These are phyloP conservation scores for Bradysia coprophila DNA, from an alignment of 1,140 invertebrate species.

Conservation along the genomic window DNA sequence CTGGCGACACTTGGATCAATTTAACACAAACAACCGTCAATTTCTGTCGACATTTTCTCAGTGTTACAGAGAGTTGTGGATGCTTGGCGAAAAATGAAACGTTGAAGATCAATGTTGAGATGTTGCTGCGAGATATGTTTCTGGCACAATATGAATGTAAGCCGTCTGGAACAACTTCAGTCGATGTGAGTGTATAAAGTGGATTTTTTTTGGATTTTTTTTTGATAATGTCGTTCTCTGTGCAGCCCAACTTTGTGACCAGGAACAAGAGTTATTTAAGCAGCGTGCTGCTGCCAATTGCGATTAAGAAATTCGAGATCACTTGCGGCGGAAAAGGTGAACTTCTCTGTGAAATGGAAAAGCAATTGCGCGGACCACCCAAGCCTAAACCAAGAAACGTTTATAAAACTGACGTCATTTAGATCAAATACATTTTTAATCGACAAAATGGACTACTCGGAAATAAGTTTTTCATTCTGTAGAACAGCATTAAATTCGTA, in stretches of 20 bases:
- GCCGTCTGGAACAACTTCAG: conserved; percentile 14
- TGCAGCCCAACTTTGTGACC: conserved; percentile 20
- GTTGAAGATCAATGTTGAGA: conserved; percentile 13
- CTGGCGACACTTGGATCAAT: conserved; percentile 22
- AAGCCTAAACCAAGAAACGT: conserved; percentile 20
- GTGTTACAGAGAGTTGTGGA: conserved; percentile 17
- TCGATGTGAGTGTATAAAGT: conserved; percentile 17
- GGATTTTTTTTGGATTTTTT: background rate
- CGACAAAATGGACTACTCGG: no score
- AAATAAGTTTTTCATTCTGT: no score
- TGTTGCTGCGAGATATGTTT: conserved; percentile 15
- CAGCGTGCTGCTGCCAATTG: conserved; percentile 18
- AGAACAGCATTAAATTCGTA: no score
- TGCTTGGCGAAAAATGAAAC: conserved; percentile 17
- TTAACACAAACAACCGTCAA: conserved; percentile 20
- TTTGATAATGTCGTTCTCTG: background rate
- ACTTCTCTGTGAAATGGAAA: conserved; percentile 10
- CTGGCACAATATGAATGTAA: conserved; percentile 17
- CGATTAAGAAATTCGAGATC: conserved; percentile 16
- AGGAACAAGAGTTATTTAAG: conserved; percentile 21
- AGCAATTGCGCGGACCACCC: conserved; percentile 13
- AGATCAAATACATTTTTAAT: no score
- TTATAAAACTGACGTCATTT: conserved; percentile 21
- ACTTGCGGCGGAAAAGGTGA: conserved; percentile 15
- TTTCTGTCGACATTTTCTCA: conserved; percentile 18